phyloP scores from a whole-genome alignment of 2,113 vertebrate genomes.

The Neodon shergylaensis region DNA sequence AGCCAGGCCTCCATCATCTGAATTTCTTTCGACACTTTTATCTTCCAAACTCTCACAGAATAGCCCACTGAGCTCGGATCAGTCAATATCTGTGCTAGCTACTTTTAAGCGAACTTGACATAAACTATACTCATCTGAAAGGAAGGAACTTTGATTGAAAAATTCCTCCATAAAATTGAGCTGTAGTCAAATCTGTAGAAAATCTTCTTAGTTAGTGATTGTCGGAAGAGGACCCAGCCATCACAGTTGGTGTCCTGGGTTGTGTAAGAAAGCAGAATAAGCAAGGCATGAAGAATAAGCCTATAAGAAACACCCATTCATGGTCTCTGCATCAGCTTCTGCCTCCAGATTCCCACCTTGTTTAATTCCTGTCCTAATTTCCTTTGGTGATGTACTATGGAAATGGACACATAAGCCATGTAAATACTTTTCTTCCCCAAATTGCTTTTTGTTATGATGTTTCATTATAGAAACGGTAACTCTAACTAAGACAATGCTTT shows the following conservation, averaged over 20 bases:
- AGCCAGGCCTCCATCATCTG: neutral
- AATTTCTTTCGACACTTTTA: neutral
- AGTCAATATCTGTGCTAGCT: neutral
- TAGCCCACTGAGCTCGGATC: neutral
- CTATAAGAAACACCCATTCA: neutral
- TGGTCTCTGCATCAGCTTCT: neutral
- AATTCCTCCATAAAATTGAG: neutral
- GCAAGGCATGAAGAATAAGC: neutral
- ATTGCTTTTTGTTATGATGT: neutral
- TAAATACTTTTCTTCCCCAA: neutral
- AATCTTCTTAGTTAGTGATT: neutral
- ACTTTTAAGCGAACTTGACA: neutral
- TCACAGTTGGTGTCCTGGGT: neutral
- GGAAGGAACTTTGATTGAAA: neutral
- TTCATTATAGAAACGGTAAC: neutral
- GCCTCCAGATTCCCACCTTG: neutral
- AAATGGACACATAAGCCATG: neutral
- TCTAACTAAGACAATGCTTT: neutral
- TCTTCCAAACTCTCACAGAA: neutral
- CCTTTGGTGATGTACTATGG: neutral
- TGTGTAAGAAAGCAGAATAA: neutral
- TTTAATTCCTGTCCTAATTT: neutral
- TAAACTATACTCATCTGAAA: neutral
- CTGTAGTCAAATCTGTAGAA: neutral
- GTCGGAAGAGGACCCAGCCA: neutral